A percentile compares a stretch with the other conserved stretches of the same genome.
Evolutionary conservation across 2,113 vertebrate species (phyloP).

Genomic region (Strix aluco): DNA sequence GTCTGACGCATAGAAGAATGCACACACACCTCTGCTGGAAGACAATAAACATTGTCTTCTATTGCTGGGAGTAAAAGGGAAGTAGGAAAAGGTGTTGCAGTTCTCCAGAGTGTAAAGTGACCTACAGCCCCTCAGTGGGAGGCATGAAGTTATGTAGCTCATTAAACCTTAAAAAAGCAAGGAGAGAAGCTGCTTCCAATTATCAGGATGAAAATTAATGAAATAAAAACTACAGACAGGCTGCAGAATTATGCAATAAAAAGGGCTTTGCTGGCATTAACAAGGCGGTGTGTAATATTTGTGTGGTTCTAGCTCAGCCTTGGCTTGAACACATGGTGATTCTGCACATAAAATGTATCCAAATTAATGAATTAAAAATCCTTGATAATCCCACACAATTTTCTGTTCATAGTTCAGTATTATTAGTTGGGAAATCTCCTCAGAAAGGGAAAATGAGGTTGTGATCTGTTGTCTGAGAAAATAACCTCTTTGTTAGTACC

Average conservation of each 20-base stretch:
- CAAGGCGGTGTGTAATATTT: constrained; percentile 67
- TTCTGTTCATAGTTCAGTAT: constrained; percentile 46
- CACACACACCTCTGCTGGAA: background rate
- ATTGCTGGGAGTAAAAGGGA: background rate
- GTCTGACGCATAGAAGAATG: background rate
- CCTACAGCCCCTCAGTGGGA: constrained; percentile 70
- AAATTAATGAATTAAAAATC: constrained; percentile 76
- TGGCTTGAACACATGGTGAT: constrained; percentile 59
- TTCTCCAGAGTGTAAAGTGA: constrained; percentile 59
- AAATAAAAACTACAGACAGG: constrained; percentile 71
- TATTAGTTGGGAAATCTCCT: constrained; percentile 36
- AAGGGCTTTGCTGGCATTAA: constrained; percentile 64
- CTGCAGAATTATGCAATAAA: constrained; percentile 71
- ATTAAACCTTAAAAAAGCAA: constrained; percentile 77
- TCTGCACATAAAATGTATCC: constrained; percentile 70
- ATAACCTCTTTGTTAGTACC: background rate
- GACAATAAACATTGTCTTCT: background rate
- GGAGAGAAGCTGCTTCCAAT: constrained; percentile 78
- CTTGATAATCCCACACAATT: constrained; percentile 67
- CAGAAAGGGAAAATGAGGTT: constrained; percentile 22
- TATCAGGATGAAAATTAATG: constrained; percentile 80
- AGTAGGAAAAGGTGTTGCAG: background rate
- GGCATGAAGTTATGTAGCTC: constrained; percentile 72
- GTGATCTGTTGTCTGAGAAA: constrained; percentile 38
- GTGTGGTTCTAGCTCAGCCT: constrained; percentile 66